Evolutionary conservation across 2,113 vertebrate species (phyloP), one percentile per base, ranked within the genome.

Genomic region (Antigone vipio): DNA sequence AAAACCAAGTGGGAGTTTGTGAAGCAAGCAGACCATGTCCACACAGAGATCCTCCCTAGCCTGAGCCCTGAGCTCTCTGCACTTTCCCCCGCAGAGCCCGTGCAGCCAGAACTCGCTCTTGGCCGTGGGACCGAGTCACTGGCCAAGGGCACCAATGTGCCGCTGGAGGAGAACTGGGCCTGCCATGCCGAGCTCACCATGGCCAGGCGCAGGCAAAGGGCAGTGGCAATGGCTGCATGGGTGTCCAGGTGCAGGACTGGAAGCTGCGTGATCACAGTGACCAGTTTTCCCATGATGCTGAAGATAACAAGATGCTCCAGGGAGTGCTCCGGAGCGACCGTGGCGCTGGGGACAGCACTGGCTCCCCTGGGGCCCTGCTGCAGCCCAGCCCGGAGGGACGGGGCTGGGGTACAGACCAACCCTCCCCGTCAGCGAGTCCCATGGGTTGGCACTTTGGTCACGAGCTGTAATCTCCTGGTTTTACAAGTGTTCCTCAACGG

Each of bases 71-170:
- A 20, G 52, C 38, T 40, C 40, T 9, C 24, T 6, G 56, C 9
- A 5, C n/a, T 2, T 40, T 23, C 5, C 27, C 29, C 17, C 5
- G 0, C 75, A 20, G 19, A 38, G 49, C 34, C 30, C 10, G 1
- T 1, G n/a, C 7, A 4, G n/a, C 15, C 30, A 38, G 30, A 49
- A 21, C 24, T 44, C 1, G 5, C 24, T 20, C 21, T n/a, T 4
- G 5, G 9, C 20, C 1, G 3, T 4, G 17, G 30, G 35, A 67
- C 20, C 3, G 1, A 17, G 40, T 8, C 56, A 7, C 24, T 2
- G 20, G 47, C 2, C 12, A 30, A 3, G 0, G 12, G 32, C 2
- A 4, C 2, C 2, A 10, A 15, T 1, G 34, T 16, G 2, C 26
- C 6, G 1, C 34, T 1, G 29, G 50, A 58, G 62, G 15, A 49